These are phyloP conservation scores for Megatriorchis doriae DNA, from an alignment of 2,113 vertebrate species.

Conservation along the genomic window DNA sequence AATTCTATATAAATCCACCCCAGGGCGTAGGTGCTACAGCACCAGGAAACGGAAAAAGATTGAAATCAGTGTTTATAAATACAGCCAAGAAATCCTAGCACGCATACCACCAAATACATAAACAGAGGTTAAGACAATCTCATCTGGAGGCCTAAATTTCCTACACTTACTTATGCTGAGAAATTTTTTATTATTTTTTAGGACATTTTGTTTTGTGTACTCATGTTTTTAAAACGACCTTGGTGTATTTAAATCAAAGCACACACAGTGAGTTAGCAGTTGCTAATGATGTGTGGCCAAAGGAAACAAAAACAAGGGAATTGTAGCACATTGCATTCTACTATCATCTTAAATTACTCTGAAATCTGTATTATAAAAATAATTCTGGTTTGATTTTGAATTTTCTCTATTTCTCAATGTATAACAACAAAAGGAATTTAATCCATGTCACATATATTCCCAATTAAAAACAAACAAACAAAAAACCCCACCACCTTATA, in stretches of 20 bases:
- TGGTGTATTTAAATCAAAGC: not conserved
- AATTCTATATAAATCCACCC: constrained; percentile 18
- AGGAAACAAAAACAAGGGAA: not conserved
- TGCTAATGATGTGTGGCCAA: not conserved
- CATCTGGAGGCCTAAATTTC: not conserved
- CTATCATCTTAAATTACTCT: not conserved
- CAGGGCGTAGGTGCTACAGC: constrained; percentile 43
- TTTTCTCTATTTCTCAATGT: not conserved
- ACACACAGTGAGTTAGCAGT: not conserved
- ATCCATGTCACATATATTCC: not conserved
- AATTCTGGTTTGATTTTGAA: not conserved
- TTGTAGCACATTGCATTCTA: not conserved
- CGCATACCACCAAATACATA: not conserved
- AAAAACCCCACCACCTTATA: not conserved
- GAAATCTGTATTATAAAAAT: not conserved
- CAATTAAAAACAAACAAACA: not conserved
- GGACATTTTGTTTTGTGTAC: not conserved
- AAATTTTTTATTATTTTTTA: not conserved
- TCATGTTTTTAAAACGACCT: not conserved
- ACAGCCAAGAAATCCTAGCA: constrained; percentile 33
- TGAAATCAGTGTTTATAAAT: constrained; percentile 56
- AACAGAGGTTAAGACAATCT: constrained; percentile 6
- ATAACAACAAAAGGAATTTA: not conserved
- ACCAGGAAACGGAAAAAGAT: constrained; percentile 49
- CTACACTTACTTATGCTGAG: not conserved